Evolutionary conservation across 2,888 invertebrate genomes (phyloP).

Genomic region (Zonitis immaculata): DNA sequence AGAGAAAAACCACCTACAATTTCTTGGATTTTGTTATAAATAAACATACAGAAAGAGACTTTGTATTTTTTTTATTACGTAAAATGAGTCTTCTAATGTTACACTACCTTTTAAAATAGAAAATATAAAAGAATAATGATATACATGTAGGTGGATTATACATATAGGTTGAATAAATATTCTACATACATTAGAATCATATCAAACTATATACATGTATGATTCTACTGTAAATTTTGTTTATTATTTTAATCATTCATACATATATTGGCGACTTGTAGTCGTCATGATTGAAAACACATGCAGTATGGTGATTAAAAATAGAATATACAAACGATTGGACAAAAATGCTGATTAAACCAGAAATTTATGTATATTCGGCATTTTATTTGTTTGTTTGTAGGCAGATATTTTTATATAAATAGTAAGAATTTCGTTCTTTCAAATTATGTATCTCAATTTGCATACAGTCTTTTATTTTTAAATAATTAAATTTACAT

Average conservation of each 20-base stretch:
- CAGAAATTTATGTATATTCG: neutral
- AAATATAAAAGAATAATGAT: neutral
- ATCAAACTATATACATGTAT: too few species aligned
- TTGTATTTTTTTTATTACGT: neutral
- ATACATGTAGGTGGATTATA: slow-evolving; percentile 1
- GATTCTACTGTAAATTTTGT: neutral
- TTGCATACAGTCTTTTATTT: too few species aligned
- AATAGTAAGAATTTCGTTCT: too few species aligned
- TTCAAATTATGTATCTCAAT: too few species aligned
- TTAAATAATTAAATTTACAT: too few species aligned
- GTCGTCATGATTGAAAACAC: neutral
- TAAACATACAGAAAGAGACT: neutral
- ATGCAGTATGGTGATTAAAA: neutral
- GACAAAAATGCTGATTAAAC: neutral
- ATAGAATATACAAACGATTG: neutral
- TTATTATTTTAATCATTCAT: neutral
- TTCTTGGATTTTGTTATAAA: neutral
- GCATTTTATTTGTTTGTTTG: neutral
- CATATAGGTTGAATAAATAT: slow-evolving; percentile 1
- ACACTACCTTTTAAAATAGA: neutral
- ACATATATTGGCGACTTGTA: neutral
- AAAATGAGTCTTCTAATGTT: neutral
- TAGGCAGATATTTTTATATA: too few species aligned
- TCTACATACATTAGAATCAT: too few species aligned
- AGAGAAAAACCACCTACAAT: neutral